phyloP scores from a whole-genome alignment of 2,113 vertebrate species.

The Bubo blakistoni region DNA sequence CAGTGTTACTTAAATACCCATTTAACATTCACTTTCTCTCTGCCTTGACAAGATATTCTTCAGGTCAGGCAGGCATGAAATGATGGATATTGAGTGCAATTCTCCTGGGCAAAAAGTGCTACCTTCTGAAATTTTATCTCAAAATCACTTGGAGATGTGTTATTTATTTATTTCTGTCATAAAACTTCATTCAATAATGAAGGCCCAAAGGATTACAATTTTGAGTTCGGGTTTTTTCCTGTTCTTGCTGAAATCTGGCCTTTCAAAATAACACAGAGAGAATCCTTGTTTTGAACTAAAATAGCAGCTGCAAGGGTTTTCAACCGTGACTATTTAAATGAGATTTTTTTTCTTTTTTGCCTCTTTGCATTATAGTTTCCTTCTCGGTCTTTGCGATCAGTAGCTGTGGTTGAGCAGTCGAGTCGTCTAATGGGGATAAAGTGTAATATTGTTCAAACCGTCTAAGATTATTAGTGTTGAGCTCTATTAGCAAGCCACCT shows the following conservation, averaged over 20 bases:
- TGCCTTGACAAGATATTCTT: background rate
- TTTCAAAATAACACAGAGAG: background rate
- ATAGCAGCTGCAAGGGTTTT: background rate
- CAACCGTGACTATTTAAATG: background rate
- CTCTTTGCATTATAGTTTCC: background rate
- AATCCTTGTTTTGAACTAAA: background rate
- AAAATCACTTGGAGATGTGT: background rate
- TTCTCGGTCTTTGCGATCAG: background rate
- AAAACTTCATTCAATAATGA: fast-evolving
- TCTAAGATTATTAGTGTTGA: background rate
- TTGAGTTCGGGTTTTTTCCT: background rate
- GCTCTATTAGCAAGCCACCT: background rate
- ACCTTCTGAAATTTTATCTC: background rate
- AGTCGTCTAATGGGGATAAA: background rate
- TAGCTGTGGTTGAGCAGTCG: background rate
- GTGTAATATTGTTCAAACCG: background rate
- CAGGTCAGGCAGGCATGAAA: background rate
- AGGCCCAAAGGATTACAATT: background rate
- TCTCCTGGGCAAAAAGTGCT: background rate
- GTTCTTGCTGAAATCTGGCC: background rate
- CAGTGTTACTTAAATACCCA: background rate
- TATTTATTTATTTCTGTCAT: background rate
- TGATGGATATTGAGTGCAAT: background rate
- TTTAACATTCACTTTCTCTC: background rate
- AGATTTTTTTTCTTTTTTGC: background rate